These are phyloP conservation scores for Emydoidea blandingii DNA, from an alignment of 2,797 vertebrate genomes.

Conservation along the genomic window DNA sequence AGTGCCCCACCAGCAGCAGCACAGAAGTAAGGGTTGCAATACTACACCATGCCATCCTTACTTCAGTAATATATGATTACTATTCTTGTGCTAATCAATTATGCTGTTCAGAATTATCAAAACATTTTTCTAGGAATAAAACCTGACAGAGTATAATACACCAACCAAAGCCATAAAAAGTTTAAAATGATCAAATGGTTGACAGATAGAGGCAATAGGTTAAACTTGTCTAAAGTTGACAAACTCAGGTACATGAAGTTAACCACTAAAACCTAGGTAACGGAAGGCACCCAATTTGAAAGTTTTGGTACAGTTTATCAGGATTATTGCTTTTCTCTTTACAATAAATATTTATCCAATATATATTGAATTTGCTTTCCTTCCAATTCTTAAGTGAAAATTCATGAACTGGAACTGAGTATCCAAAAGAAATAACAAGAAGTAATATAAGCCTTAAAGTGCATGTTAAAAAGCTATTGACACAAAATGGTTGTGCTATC, in stretches of 20 bases:
- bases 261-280: background rate
- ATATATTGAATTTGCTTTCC: background rate
- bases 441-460: too few species aligned
- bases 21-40: too few species aligned
- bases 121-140: background rate
- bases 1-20: too few species aligned
- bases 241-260: background rate
- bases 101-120: background rate
- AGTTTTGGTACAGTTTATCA: background rate
- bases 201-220: background rate
- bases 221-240: background rate
- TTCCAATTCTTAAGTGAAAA: background rate
- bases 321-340: rapidly evolving
- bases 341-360: background rate
- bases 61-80: background rate
- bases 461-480: rapidly evolving
- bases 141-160: background rate
- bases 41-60: too few species aligned
- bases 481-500: background rate
- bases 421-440: background rate
- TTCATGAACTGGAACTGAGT: background rate
- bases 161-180: background rate
- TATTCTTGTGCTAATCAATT: rapidly evolving
- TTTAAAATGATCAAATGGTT: background rate
- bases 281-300: background rate